phyloP scores from a whole-genome alignment of 1,140 invertebrate genomes.

The Ericerus pela region DNA sequence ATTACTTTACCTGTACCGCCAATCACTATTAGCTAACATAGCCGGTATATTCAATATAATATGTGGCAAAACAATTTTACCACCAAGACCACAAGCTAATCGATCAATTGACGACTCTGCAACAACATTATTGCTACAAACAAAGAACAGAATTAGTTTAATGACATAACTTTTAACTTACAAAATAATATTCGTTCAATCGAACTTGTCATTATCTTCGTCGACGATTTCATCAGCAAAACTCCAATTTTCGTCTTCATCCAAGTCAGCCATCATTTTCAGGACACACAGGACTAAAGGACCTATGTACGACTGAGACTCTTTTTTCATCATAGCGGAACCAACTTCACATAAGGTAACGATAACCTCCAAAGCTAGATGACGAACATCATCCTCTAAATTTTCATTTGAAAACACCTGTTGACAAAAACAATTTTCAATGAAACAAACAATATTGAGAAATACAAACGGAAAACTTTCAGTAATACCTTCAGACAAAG shows the following conservation, averaged over 20 bases:
- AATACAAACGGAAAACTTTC: slow-evolving; percentile 12
- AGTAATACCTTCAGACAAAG: slow-evolving; percentile 68
- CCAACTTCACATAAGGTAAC: slow-evolving; percentile 90
- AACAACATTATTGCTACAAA: slow-evolving; percentile 70
- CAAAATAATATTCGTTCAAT: not conserved
- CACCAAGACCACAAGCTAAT: slow-evolving; percentile 86
- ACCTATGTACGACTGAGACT: slow-evolving; percentile 59
- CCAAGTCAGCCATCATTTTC: slow-evolving; percentile 93
- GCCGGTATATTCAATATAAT: slow-evolving; percentile 69
- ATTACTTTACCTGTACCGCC: slow-evolving; percentile 46
- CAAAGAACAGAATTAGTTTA: not conserved
- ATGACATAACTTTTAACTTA: not conserved
- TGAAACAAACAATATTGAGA: not conserved
- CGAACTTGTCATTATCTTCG: slow-evolving; percentile 63
- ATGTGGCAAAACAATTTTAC: slow-evolving; percentile 83
- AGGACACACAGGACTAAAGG: slow-evolving; percentile 66
- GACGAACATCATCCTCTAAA: slow-evolving; percentile 69
- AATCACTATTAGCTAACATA: slow-evolving; percentile 73
- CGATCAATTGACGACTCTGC: slow-evolving; percentile 94
- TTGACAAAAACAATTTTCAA: slow-evolving; percentile 6
- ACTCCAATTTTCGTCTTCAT: slow-evolving; percentile 80
- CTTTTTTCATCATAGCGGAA: slow-evolving; percentile 86
- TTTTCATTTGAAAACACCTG: slow-evolving; percentile 52
- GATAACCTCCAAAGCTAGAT: slow-evolving; percentile 82
- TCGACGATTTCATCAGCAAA: slow-evolving; percentile 59